Evolutionary conservation across 1,140 invertebrate species (phyloP), one percentile per base, ranked within the genome.

Genomic region (Pseudoatta argentina): DNA sequence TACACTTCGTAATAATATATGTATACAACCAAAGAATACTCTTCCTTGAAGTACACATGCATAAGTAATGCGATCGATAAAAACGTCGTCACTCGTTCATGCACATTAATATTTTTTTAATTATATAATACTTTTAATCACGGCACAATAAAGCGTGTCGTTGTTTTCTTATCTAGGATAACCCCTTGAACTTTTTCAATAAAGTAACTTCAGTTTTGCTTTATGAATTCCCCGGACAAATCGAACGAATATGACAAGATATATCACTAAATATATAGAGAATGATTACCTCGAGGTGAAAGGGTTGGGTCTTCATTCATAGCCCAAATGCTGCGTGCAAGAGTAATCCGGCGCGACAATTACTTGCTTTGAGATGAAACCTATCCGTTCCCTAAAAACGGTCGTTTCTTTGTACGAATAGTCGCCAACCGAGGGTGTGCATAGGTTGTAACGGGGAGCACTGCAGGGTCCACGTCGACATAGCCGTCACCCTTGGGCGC

Each of bases 261-360:
- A 16, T 16, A 59, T 5, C 8, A 14, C 2, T 61, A 21, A 7
- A 4, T 3, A n/a, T 48, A 51, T 55, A 72, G n/a, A 5, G 55
- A 0, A 78, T 39, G 53, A 61, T 96, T 96, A 97, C 97, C 97
- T 97, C 96, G 95, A 97, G 96, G 92, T 97, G 96, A 95, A 97
- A 96, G 95, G 96, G 96, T 96, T 97, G 97, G 96, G 97, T 96
- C 97, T 96, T 97, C 97, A 96, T 96, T 96, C 95, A 96, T 96
- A 95, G 94, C 95, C 94, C 93, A 94, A 67, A 91, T 95, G 73
- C 86, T 90, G 89, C 91, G 88, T 89, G 90, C 92, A 89, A 89
- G 87, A 71, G 82, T 88, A 72, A 77, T 66, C 72, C n/a, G 81
- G 61, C 27, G 71, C 75, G 61, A 87, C 77, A 64, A 86, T 30